phyloP scores from a whole-genome alignment of 2,888 invertebrate species.

The Diloba caeruleocephala region DNA sequence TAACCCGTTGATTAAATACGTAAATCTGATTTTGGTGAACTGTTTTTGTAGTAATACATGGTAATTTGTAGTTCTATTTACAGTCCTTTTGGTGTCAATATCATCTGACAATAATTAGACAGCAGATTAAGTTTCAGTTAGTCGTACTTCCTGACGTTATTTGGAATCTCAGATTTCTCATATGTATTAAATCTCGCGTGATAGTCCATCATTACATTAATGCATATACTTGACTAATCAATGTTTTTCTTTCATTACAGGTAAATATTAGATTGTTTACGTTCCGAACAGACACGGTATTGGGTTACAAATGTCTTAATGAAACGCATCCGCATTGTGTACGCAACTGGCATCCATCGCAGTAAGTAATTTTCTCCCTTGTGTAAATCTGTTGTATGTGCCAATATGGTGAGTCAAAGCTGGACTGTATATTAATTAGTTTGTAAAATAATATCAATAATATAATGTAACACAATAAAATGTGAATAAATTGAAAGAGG shows the following conservation, averaged over 20 bases:
- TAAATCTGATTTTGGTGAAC: too few species aligned
- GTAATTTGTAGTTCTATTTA: too few species aligned
- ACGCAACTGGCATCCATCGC: neutral
- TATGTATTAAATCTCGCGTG: slow-evolving; percentile 24
- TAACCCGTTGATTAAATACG: too few species aligned
- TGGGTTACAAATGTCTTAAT: slow-evolving; percentile 32
- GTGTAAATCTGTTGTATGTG: too few species aligned
- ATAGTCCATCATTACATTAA: slow-evolving; percentile 16
- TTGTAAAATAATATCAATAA: too few species aligned
- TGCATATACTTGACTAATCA: slow-evolving; percentile 26
- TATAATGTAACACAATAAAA: too few species aligned
- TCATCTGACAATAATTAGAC: slow-evolving; percentile 6
- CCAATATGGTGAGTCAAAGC: too few species aligned
- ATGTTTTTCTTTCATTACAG: slow-evolving; percentile 39
- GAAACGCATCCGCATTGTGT: slow-evolving; percentile 13
- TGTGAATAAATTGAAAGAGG: too few species aligned
- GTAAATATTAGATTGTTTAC: slow-evolving; percentile 23
- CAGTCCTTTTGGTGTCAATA: too few species aligned
- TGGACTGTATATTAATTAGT: too few species aligned
- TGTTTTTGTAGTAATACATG: too few species aligned
- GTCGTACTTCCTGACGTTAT: slow-evolving; percentile 13
- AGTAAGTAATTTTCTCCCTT: too few species aligned
- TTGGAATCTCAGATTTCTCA: slow-evolving; percentile 30
- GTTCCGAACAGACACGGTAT: slow-evolving; percentile 8
- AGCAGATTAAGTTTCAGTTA: slow-evolving; percentile 3